Conservation (phyloP, 2,797 vertebrate genomes). For the Lepidocolaptes lacrymiger region DNA sequence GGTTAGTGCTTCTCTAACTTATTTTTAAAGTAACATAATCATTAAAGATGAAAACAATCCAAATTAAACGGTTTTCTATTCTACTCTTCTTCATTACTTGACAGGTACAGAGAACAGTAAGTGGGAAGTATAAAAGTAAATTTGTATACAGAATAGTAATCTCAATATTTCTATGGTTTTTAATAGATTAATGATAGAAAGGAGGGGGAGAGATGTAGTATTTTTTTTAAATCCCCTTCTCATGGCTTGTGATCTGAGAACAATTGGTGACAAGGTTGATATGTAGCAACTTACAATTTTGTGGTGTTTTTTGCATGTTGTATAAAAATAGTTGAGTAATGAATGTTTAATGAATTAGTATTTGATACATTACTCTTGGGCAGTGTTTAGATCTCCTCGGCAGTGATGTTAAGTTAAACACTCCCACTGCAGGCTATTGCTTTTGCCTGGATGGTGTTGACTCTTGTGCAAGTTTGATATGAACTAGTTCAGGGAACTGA, state of each 20-base stretch:
- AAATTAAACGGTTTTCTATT: not conserved
- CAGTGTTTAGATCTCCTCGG: not conserved
- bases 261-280: not conserved
- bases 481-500: not conserved
- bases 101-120: not conserved
- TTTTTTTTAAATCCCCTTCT: not conserved
- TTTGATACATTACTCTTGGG: not conserved
- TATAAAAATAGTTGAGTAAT: conserved; percentile 26
- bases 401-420: not conserved
- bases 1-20: not conserved
- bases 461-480: not conserved
- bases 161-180: not conserved
- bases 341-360: not conserved
- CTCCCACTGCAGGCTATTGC: not conserved
- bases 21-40: not conserved
- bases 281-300: not conserved
- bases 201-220: not conserved
- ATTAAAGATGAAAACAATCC: not conserved
- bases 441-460: not conserved
- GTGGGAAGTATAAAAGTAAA: not conserved
- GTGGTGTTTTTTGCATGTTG: not conserved
- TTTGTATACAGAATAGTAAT: not conserved
- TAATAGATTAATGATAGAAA: not conserved
- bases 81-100: not conserved
- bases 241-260: not conserved